Evolutionary conservation across 2,113 vertebrate genomes (phyloP), one percentile per base, ranked within the genome.

Genomic region (Dryoscopus gambensis): DNA sequence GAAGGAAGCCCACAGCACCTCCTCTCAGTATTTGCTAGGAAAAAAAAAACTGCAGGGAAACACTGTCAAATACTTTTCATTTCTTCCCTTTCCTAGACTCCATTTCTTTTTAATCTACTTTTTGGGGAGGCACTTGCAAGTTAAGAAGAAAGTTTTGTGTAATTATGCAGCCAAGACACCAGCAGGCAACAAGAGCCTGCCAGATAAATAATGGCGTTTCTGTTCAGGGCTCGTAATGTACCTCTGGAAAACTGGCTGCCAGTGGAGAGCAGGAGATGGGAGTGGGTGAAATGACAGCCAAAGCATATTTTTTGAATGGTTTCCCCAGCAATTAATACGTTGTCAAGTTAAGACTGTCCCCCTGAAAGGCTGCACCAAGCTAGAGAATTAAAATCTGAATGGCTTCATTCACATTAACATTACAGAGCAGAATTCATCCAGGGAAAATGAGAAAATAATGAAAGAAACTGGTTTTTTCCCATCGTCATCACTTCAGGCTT

Each of bases 321-420:
- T 86, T 93, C 27, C 35, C 21, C 52, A 81, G 68, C 42, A 92
- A 78, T 81, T 70, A 93, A 84, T 70, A 89, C 16, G 77, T 16
- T 63, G 39, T 80, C 46, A 69, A 60, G 35, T 40, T 2, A 6
- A 94, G 50, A 84, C 35, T 63, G 22, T 31, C 49, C 52, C 42
- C 22, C 30, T 59, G 60, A 69, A 93, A 94, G 40, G 53, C 69
- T 75, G 65, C 31, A 62, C 24, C 24, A 67, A 78, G 44, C 40
- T n/a, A 27, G 47, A 90, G 68, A 65, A 63, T 62, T 50, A 79
- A 85, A 19, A 52, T 80, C 74, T 77, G 42, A 64, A 40, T 60
- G 13, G 50, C 15, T 90, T 84, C 6, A 0, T 69, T 85, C 70
- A 74, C 22, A 31, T 68, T 52, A 75, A 39, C 10, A 11, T 87